These are phyloP conservation scores for Oreonectes daqikongensis DNA, from an alignment of 2,797 vertebrate genomes.

Conservation along the genomic window DNA sequence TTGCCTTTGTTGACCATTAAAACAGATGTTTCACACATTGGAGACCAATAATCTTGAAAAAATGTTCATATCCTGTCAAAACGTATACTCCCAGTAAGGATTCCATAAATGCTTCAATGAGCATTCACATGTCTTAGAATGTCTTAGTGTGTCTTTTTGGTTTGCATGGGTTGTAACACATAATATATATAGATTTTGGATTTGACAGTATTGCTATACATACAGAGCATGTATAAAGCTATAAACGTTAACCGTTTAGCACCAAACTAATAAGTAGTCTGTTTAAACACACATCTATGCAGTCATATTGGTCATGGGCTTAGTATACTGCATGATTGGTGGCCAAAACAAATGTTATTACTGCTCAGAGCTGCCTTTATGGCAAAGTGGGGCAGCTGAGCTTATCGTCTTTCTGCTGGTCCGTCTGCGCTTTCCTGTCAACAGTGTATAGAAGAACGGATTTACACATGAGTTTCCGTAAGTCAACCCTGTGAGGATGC, in stretches of 20 bases:
- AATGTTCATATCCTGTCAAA: neutral
- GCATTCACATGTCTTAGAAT: neutral
- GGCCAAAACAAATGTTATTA: slow-evolving; percentile 22
- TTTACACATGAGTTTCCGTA: slow-evolving; percentile 88
- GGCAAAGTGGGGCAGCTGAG: slow-evolving; percentile 73
- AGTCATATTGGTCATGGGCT: slow-evolving; percentile 13
- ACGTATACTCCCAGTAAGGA: neutral
- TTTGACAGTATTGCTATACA: slow-evolving; percentile 15
- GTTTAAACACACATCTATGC: neutral
- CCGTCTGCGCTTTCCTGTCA: slow-evolving; percentile 77
- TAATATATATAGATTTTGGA: neutral
- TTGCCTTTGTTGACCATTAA: slow-evolving; percentile 39
- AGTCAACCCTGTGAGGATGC: slow-evolving; percentile 83
- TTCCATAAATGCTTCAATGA: slow-evolving; percentile 5
- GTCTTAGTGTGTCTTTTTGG: neutral
- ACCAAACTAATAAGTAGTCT: slow-evolving; percentile 9
- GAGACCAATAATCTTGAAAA: slow-evolving; percentile 9
- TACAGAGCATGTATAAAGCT: slow-evolving; percentile 18
- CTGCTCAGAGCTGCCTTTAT: slow-evolving; percentile 70
- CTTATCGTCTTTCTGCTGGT: slow-evolving; percentile 66
- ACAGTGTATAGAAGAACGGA: slow-evolving; percentile 86
- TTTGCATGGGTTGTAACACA: neutral
- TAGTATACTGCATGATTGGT: slow-evolving; percentile 28
- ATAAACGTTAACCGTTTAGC: slow-evolving; percentile 9
- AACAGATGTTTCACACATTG: slow-evolving; percentile 50